Conservation (phyloP, 2,888 invertebrate species). For the Nemotelus nigrinus region DNA sequence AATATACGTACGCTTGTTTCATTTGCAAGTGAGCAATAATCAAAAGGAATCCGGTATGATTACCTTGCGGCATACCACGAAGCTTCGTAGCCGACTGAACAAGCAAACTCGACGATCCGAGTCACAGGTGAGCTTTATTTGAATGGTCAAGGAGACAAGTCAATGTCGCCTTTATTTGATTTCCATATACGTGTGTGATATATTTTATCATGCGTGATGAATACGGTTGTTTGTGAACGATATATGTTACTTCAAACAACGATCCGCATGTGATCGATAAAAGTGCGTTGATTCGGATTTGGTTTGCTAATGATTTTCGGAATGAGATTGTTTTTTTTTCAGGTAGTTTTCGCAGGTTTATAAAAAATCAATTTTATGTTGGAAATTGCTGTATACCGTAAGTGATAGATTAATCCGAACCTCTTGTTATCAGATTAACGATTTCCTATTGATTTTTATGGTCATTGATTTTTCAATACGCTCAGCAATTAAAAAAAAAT, state of each 20-base stretch:
- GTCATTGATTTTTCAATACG: too few relatives aligned
- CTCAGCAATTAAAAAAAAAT: too few relatives aligned
- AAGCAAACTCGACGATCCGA: too few relatives aligned
- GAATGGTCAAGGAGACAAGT: slow-evolving; percentile 28
- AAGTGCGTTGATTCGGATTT: not conserved
- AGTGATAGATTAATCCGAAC: too few relatives aligned
- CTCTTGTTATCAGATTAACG: too few relatives aligned
- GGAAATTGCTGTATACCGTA: too few relatives aligned
- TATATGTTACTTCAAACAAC: not conserved
- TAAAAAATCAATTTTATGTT: too few relatives aligned
- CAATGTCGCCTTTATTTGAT: slow-evolving; percentile 24
- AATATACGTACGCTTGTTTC: not conserved
- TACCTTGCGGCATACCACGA: slow-evolving; percentile 26
- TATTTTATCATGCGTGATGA: slow-evolving; percentile 9
- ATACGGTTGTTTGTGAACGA: not conserved
- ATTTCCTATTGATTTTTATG: too few relatives aligned
- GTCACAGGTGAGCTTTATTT: slow-evolving; percentile 29
- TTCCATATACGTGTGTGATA: slow-evolving; percentile 16
- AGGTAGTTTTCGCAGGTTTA: too few relatives aligned
- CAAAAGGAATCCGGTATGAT: slow-evolving; percentile 26
- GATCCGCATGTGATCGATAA: not conserved
- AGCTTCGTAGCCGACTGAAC: not conserved
- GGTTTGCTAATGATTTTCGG: too few relatives aligned
- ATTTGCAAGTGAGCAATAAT: not conserved
- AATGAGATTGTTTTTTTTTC: too few relatives aligned